Evolutionary conservation across 23 tunicate species (phyloP).

Genomic region (Pegea sp.): DNA sequence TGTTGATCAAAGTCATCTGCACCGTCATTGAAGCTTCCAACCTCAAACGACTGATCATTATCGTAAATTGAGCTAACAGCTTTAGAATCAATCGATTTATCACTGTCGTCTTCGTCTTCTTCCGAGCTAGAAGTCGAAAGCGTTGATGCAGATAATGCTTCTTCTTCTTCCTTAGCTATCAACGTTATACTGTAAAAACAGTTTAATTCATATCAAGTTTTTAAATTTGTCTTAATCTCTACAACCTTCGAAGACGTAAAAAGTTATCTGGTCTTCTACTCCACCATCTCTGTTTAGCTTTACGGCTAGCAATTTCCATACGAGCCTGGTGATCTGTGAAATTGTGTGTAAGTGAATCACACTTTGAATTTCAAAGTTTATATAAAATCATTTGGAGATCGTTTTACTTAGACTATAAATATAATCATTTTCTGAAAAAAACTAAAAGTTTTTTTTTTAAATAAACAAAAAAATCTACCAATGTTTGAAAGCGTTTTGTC

Average conservation of each 20-base stretch:
- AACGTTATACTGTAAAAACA: background rate
- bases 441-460: too few species aligned
- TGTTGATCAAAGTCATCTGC: background rate
- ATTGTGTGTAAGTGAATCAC: too few species aligned
- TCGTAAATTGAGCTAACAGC: slow-evolving; percentile 18
- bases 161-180: background rate
- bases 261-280: background rate
- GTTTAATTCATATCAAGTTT: too few species aligned
- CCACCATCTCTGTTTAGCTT: background rate
- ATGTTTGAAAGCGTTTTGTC: background rate
- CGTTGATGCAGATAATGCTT: background rate
- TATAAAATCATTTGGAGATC: too few species aligned
- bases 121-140: background rate
- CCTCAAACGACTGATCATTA: slow-evolving; percentile 2
- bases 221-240: too few species aligned
- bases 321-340: background rate
- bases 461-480: too few species aligned
- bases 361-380: too few species aligned
- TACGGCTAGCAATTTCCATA: background rate
- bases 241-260: background rate
- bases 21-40: background rate
- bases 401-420: too few species aligned
- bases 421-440: too few species aligned
- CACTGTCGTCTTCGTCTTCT: background rate
- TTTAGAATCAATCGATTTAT: slow-evolving; percentile 9